Evolutionary conservation across 2,113 vertebrate species (phyloP), one percentile per base, ranked within the genome.

Genomic region (Nibea albiflora): DNA sequence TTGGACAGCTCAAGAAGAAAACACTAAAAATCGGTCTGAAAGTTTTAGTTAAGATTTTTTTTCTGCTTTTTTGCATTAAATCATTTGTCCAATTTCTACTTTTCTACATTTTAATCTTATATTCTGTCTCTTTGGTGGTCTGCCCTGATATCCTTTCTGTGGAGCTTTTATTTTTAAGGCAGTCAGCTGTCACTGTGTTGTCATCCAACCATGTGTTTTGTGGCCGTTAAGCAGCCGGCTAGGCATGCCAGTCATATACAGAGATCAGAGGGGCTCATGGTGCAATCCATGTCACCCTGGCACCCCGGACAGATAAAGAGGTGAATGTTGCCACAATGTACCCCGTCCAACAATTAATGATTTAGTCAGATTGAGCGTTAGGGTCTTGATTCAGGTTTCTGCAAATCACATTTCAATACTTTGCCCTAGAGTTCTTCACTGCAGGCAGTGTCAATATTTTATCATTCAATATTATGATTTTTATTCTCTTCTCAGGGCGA

Each of bases 101-200:
- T 26, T 26, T 26, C 24, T 26, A 26, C 24, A 26, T 26, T 26
- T 26, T 1, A 26, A 26, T 26, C 24, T 26, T 26, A 26, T 68
- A 14, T 62, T 78, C 63, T 3, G 52, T 75, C 57, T 72, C 74
- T 56, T 16, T 85, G 85, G 65, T 76, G 75, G 69, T 80, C 73
- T 20, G 5, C 26, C 50, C 58, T 67, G 26, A 66, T 26, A 22
- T 70, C 44, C 65, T 57, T 68, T 60, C 85, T 66, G 50, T 7
- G 47, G 62, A 67, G 60, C 61, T 88, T 92, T 88, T 26, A 26
- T 26, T 90, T 86, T 90, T 80, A 87, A 80, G 71, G 58, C 50
- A 11, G 77, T 86, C 90, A 90, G 86, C 91, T 93, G 90, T 92
- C 87, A 84, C 76, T 57, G 53, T 72, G 89, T 87, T 88, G 82